phyloP scores from a whole-genome alignment of 1,140 invertebrate genomes.

The Leptonema lineaticorne region DNA sequence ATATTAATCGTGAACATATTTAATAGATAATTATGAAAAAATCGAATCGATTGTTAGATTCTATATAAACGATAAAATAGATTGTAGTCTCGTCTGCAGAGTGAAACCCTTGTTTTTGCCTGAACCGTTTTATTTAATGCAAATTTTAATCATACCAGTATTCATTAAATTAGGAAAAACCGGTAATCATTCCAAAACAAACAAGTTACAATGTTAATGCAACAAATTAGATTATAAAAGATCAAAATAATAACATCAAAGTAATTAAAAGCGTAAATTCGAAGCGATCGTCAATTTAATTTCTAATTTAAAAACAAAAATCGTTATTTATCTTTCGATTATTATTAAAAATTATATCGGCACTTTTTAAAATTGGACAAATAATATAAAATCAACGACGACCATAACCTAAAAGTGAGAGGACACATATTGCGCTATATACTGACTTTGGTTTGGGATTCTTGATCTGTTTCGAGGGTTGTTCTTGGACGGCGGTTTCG shows the following conservation, averaged over 20 bases:
- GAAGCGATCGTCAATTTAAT: neutral
- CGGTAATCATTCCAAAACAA: too few species aligned
- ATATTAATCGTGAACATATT: neutral
- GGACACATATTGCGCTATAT: constrained; percentile 24
- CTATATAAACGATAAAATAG: too few species aligned
- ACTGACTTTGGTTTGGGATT: constrained; percentile 47
- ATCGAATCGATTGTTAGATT: too few species aligned
- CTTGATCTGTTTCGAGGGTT: constrained; percentile 47
- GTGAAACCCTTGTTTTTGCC: too few species aligned
- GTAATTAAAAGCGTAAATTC: neutral
- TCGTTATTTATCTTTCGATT: too few species aligned
- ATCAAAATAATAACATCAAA: neutral
- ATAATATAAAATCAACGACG: constrained; percentile 41
- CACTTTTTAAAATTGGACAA: neutral
- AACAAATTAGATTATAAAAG: too few species aligned
- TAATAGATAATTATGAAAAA: neutral
- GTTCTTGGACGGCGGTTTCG: constrained; percentile 52
- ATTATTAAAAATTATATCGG: neutral
- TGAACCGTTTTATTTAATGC: too few species aligned
- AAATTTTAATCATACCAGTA: too few species aligned
- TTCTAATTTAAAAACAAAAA: neutral
- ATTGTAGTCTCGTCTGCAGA: too few species aligned
- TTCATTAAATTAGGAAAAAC: too few species aligned
- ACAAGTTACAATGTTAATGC: too few species aligned
- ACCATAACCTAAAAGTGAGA: constrained; percentile 28